A percentile compares a stretch with the other conserved stretches of the same genome.
These are phyloP conservation scores for Lasioglossum zephyrum DNA, from an alignment of 2,888 invertebrate species.

Conservation along the genomic window DNA sequence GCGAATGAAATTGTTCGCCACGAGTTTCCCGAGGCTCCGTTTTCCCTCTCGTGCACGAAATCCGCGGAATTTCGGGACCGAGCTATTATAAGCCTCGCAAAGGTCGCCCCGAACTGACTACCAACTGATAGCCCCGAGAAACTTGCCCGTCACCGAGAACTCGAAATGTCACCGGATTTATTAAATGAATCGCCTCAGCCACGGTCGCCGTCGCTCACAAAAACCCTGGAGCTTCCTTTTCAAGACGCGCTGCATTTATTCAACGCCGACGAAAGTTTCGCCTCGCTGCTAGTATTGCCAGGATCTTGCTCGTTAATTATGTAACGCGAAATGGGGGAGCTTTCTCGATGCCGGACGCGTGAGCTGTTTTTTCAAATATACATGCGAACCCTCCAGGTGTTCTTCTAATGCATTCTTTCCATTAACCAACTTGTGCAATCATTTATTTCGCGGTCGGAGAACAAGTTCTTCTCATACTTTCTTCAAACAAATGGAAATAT, in stretches of 20 bases:
- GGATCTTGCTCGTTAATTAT: neutral
- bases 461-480: neutral
- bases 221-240: neutral
- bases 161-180: constrained; percentile 24
- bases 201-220: constrained; percentile 9
- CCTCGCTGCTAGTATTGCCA: neutral
- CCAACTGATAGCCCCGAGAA: neutral
- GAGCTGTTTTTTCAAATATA: neutral
- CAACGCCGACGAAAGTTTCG: neutral
- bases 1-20: neutral
- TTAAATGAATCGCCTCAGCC: constrained; percentile 25
- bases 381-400: neutral
- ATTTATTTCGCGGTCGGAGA: neutral
- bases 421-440: neutral
- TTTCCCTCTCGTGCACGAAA: neutral
- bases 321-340: neutral
- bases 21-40: neutral
- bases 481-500: too few species aligned
- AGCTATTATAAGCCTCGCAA: neutral
- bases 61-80: constrained; percentile 4
- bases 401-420: neutral
- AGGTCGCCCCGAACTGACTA: neutral
- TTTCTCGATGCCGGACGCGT: neutral
- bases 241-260: neutral
- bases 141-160: neutral